These are phyloP conservation scores for Eleginops maclovinus DNA, from an alignment of 2,113 vertebrate species.

Conservation along the genomic window DNA sequence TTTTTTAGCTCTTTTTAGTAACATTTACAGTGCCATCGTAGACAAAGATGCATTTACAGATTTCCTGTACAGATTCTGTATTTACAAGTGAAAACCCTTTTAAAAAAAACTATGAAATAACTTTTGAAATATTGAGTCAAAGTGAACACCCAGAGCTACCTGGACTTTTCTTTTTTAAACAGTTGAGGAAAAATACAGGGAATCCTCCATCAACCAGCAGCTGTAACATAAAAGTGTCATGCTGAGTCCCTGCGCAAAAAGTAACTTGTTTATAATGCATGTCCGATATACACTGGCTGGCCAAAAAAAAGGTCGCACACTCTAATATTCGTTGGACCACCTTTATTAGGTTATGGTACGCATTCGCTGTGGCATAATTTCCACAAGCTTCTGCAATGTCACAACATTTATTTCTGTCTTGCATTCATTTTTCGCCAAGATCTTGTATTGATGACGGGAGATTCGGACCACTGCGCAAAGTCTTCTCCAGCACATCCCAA, in stretches of 20 bases:
- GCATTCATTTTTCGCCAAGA: no score
- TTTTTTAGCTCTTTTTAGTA: constrained; percentile 20
- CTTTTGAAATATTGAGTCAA: background rate
- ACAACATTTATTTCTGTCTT: no score
- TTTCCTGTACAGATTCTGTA: constrained; percentile 32
- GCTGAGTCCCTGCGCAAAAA: background rate
- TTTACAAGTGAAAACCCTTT: constrained; percentile 13
- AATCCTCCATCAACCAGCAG: background rate
- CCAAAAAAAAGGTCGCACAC: no score
- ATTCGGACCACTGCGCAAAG: no score
- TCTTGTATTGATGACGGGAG: no score
- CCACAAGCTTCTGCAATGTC: no score
- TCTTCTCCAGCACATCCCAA: no score
- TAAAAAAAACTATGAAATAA: constrained; percentile 22
- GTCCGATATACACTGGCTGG: no score
- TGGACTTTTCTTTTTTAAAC: background rate
- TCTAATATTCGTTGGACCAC: no score
- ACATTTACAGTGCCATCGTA: constrained; percentile 45
- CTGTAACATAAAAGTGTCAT: background rate
- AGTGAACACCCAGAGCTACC: constrained; percentile 9
- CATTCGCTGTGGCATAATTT: no score
- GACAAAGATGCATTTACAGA: constrained; percentile 43
- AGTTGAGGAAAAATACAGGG: constrained; percentile 3
- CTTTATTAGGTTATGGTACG: no score
- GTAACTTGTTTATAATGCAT: no score